phyloP scores from a whole-genome alignment of 2,888 invertebrate genomes.

The Andrena bucephala region DNA sequence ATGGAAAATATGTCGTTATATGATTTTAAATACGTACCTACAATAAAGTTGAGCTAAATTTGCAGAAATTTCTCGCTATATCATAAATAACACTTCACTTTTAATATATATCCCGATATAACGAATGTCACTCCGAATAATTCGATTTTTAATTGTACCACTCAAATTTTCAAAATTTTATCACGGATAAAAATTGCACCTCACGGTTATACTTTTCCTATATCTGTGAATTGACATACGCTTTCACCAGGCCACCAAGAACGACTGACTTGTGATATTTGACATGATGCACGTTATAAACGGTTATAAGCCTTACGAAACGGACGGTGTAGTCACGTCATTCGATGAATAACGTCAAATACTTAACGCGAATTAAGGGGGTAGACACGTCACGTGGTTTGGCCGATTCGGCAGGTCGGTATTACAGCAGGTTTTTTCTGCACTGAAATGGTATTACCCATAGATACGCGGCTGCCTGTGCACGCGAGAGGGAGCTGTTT shows the following conservation, averaged over 20 bases:
- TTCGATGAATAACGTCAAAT: constrained; percentile 31
- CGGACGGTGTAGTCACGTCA: constrained; percentile 32
- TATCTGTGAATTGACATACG: not conserved
- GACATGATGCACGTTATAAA: constrained; percentile 11
- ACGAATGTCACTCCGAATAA: not conserved
- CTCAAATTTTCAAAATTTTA: not conserved
- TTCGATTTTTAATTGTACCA: not conserved
- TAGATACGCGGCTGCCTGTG: too few relatives aligned
- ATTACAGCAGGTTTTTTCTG: too few relatives aligned
- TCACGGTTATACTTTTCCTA: not conserved
- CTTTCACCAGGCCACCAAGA: not conserved
- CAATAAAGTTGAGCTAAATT: not conserved
- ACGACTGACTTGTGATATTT: constrained; percentile 7
- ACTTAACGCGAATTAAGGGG: too few relatives aligned
- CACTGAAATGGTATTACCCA: too few relatives aligned
- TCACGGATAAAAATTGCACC: not conserved
- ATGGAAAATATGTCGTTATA: not conserved
- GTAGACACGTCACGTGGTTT: too few relatives aligned
- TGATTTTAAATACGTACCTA: constrained; percentile 24
- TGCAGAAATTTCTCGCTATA: not conserved
- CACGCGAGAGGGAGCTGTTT: too few relatives aligned
- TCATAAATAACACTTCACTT: constrained; percentile 17
- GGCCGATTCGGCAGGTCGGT: too few relatives aligned
- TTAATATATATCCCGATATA: not conserved
- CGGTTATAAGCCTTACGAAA: constrained; percentile 19